Evolutionary conservation across 2,113 vertebrate species (phyloP), one percentile per base, ranked within the genome.

Genomic region (Catharus bicknelli): DNA sequence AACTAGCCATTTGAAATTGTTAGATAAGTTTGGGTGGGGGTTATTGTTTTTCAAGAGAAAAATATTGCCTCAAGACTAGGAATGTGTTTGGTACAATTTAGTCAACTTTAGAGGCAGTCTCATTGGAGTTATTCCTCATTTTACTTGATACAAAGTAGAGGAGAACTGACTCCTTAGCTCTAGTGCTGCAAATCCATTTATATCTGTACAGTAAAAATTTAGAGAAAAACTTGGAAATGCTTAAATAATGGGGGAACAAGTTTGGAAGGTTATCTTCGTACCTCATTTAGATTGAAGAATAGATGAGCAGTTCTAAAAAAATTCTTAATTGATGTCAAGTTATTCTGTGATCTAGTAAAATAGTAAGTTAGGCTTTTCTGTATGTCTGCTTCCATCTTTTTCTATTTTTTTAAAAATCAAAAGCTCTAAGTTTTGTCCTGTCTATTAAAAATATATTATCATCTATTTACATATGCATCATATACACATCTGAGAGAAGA

Each of bases 31-130:
- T 79, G 36, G 54, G 6, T 36, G 5, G 4, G 0, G 20, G 84
- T 87, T 88, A 86, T 91, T 90, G 55, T 92, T 92, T 91, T 91
- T 85, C 45, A 45, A 63, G 55, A 63, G 62, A 82, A 94, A 79
- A 91, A 83, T n/a, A n/a, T 83, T 92, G 75, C 82, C 82, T 94
- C 0, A 10, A 94, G 86, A 92, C 55, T 80, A 63, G 13, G 38
- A 90, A 83, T 43, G 54, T 58, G 32, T 92, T 96, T 83, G 43
- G 70, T 88, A 55, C 51, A 82, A 94, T 91, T 92, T 76, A 90
- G 81, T 58, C 54, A 55, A 38, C 93, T 94, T 92, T 73, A 85
- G 59, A 89, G 29, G 18, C 43, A 53, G 62, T 95, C 78, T 96
- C 30, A 45, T 66, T 86, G 62, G 90, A 88, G 19, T 90, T 87